Evolutionary conservation across 2,888 invertebrate species (phyloP), one percentile per base, ranked within the genome.

Genomic region (Brenthis ino): DNA sequence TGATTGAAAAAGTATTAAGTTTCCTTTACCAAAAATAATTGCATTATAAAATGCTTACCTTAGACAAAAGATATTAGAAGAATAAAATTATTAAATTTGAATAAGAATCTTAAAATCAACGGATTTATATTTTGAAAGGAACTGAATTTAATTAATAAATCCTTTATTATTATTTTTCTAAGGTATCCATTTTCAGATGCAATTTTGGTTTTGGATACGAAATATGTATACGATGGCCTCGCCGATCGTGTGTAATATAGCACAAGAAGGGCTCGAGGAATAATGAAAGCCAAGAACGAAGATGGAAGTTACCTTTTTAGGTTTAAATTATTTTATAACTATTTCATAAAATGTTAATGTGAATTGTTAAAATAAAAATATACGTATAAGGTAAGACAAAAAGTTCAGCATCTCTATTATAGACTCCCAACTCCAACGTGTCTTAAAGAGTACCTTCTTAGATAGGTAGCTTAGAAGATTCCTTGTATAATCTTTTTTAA

Each of bases 221-320:
- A 68, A 69, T 57, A 58, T 70, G 61, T 54, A 69, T 67, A 68
- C 70, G 67, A 57, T 51, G 70, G 67, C 50, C 60, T 67, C 64
- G 64, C 57, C 43, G 57, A 33, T 57, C 57, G 53, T 16, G 57
- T 51, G 60, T 43, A n/a, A 48, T 37, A 37, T 37, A 65, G 54
- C 54, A 51, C 58, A 60, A 61, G 61, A 61, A 16, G 60, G 68
- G 61, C 57, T 64, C 55, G 64, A 57, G 56, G 57, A 53, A 43
- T 60, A 70, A 64, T 67, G 57, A 74, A 72, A 69, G 71, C 72
- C 68, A 68, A 74, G 69, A 73, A 75, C 74, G 83, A 82, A 85
- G 88, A 87, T 87, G 85, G 85, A 87, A 92, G 93, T 93, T 93
- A 93, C 93, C 93, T 91, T 89, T 61, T 88, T 90, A 88, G 87